Evolutionary conservation across 2,113 vertebrate genomes (phyloP), one percentile per base, ranked within the genome.

Genomic region (Cranoglanis bouderius): DNA sequence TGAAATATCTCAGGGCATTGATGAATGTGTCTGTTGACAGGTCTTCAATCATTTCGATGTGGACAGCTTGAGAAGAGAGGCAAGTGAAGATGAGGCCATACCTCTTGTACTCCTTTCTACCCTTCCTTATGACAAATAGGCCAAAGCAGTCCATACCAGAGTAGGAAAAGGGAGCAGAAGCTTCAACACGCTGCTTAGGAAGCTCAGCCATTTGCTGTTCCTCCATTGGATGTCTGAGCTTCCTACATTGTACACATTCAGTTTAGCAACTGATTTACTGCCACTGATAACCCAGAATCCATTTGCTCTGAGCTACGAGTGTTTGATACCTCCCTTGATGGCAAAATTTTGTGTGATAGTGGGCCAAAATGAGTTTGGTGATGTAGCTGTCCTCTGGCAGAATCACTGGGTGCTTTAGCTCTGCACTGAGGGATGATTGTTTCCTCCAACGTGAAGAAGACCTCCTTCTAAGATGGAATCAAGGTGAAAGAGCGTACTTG

Each of bases 31-130:
- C 85, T 32, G 89, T 90, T 0, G 87, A 85, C 38, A 89, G 21
- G 87, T 89, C 89, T 63, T 91, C 81, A 4, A 91, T 53, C 89
- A 90, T 91, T 26, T 91, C 78, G 18, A 91, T 65, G 12, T 89
- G 88, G 2, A 88, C 38, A 40, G 86, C 90, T 83, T 65, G 24
- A 74, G 86, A 91, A 19, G 18, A 89, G 2, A 90, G 26, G 14
- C 90, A 91, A 9, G 90, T 89, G 14, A 89, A 85, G 0, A 91
- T 82, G 7, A 91, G 19, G 0, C 86, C 89, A 70, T 91, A 91
- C 26, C 83, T 87, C 26, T 90, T 91, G 10, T 87, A 57, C 16
- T 88, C 89, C 29, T 89, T 91, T 4, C 89, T 3, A 14, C 6
- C 70, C 7, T 13, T 84, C 19, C 81, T 91, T 14, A 87, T 29